Conservation (phyloP, 2,797 vertebrate species). For the Scolopax bukidnonensis region DNA sequence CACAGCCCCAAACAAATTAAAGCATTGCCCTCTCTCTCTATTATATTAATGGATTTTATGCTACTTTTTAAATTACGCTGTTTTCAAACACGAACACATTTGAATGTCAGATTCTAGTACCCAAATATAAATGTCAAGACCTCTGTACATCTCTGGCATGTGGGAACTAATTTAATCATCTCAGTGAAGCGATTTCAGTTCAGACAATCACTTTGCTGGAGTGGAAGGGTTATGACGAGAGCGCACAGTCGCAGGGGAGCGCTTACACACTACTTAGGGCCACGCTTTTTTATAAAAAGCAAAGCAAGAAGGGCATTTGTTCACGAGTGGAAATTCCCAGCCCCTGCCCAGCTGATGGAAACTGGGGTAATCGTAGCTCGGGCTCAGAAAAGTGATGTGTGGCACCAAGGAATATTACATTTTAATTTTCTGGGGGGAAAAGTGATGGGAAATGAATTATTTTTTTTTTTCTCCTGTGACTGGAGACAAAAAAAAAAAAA, state of each 20-base stretch:
- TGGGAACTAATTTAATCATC: slow-evolving; percentile 72
- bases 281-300: background rate
- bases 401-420: background rate
- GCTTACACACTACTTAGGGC: background rate
- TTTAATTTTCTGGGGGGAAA: background rate
- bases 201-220: slow-evolving; percentile 55
- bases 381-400: background rate
- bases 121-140: slow-evolving; percentile 69
- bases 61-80: slow-evolving; percentile 47
- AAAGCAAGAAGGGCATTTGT: background rate
- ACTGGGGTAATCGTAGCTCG: accelerated
- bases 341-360: background rate
- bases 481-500: background rate
- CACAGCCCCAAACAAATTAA: background rate
- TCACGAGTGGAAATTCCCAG: background rate
- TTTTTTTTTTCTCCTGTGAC: background rate
- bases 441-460: background rate
- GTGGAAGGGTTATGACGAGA: slow-evolving; percentile 58
- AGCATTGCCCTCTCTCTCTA: background rate
- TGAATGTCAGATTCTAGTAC: slow-evolving; percentile 63
- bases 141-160: slow-evolving; percentile 48
- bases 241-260: background rate
- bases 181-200: slow-evolving; percentile 54
- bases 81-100: slow-evolving; percentile 64
- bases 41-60: slow-evolving; percentile 58